Evolutionary conservation across 37 sponge, comb jelly and placozoan genomes (phyloP).

Genomic region (Crambe crambe): DNA sequence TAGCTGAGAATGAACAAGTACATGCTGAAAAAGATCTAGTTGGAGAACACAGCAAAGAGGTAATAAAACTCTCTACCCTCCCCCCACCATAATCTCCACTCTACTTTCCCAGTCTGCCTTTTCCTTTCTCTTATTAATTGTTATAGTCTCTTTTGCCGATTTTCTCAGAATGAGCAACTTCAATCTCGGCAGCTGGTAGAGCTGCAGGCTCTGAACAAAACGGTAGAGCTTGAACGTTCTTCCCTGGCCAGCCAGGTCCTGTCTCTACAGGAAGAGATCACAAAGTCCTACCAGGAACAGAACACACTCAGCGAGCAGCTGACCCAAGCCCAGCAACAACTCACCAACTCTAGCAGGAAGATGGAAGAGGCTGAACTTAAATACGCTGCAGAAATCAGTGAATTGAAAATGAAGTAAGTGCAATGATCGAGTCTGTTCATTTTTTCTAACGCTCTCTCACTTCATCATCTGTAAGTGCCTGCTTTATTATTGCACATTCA

Average conservation of each 20-base stretch:
- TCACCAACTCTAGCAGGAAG: slow-evolving; percentile 8
- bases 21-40: slow-evolving; percentile 3
- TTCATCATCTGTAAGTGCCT: too few species aligned
- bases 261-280: slow-evolving; percentile 23
- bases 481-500: too few species aligned
- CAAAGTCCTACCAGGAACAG: slow-evolving; percentile 17
- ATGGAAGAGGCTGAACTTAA: slow-evolving; percentile 33
- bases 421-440: background rate
- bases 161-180: slow-evolving; percentile 1
- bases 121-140: background rate
- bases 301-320: slow-evolving; percentile 41
- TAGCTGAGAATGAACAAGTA: slow-evolving; percentile 39
- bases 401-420: slow-evolving; percentile 45
- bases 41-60: slow-evolving; percentile 19
- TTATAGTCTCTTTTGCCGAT: background rate
- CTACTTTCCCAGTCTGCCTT: background rate
- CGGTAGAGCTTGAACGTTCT: slow-evolving; percentile 32
- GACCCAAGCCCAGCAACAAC: slow-evolving; percentile 5
- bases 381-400: slow-evolving; percentile 13
- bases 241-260: slow-evolving; percentile 20
- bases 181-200: slow-evolving; percentile 26
- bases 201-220: slow-evolving; percentile 23
- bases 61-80: background rate
- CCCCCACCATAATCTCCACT: background rate
- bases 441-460: too few species aligned